phyloP scores from a whole-genome alignment of 2,113 vertebrate species.

The Paradisaea rubra region DNA sequence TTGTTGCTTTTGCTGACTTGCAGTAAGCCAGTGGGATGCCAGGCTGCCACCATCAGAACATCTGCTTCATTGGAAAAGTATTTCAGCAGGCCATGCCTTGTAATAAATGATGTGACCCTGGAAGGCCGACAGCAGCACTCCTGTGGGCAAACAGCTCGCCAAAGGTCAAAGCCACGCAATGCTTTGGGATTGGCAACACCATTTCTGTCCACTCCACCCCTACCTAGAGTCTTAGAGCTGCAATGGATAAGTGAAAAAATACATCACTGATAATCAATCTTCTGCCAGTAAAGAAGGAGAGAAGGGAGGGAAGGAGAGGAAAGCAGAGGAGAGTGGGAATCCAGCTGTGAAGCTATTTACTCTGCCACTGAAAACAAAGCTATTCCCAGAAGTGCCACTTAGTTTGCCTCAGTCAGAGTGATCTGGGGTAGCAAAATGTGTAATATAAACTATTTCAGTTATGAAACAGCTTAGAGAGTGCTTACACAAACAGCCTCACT shows the following conservation, averaged over 20 bases:
- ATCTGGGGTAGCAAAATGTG: background rate
- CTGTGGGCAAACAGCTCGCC: background rate
- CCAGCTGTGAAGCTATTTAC: background rate
- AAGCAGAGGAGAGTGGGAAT: background rate
- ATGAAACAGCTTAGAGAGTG: background rate
- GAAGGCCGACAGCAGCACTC: background rate
- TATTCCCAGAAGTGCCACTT: rapidly evolving
- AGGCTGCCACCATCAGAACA: slow-evolving; percentile 2
- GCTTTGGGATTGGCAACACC: background rate
- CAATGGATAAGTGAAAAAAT: background rate
- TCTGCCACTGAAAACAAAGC: background rate
- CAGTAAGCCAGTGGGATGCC: slow-evolving; percentile 1
- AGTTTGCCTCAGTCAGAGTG: background rate
- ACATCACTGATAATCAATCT: background rate
- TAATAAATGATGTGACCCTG: slow-evolving; percentile 1
- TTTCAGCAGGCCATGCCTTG: background rate
- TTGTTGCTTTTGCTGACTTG: background rate
- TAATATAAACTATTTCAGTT: background rate
- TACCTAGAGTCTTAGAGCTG: background rate
- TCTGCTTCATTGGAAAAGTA: background rate
- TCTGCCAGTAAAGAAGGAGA: background rate
- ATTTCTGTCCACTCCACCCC: background rate
- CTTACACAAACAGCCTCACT: background rate
- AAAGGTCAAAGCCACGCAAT: background rate
- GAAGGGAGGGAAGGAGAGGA: background rate